Evolutionary conservation across 2,113 vertebrate genomes (phyloP).

Genomic region (Aptenodytes patagonicus): DNA sequence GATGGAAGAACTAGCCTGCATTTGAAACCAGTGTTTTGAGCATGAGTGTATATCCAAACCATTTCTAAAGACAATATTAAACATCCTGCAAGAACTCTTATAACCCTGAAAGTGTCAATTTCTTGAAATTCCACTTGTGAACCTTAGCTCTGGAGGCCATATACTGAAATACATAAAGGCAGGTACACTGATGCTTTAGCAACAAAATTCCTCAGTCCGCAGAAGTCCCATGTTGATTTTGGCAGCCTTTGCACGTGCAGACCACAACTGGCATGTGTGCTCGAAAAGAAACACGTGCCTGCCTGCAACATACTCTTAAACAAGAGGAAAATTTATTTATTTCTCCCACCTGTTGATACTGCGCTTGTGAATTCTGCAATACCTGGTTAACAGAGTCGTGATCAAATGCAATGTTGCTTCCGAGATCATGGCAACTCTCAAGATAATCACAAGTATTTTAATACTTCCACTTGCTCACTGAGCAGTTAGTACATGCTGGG

Average conservation of each 20-base stretch:
- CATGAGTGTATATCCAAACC: neutral
- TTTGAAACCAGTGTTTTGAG: neutral
- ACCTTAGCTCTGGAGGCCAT: neutral
- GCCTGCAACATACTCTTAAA: neutral
- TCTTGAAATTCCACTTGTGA: neutral
- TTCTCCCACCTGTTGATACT: fast-evolving
- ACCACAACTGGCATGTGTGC: neutral
- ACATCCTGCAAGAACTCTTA: neutral
- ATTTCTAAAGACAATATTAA: neutral
- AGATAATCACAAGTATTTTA: neutral
- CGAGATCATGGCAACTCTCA: neutral
- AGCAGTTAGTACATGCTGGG: neutral
- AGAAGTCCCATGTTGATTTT: neutral
- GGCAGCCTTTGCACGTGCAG: neutral
- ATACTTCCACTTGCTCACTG: neutral
- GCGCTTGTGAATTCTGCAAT: neutral
- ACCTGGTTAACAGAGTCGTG: neutral
- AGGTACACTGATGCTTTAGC: neutral
- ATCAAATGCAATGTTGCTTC: too few species aligned
- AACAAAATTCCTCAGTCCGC: neutral
- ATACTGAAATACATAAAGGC: neutral
- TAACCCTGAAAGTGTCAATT: neutral
- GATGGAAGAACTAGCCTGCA: too few species aligned
- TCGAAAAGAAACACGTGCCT: neutral
- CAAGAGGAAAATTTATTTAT: neutral